Percentiles rank a stretch among this genome's conserved stretches.
These are phyloP conservation scores for Epinotia demarniana DNA, from an alignment of 2,888 invertebrate species.

Conservation along the genomic window DNA sequence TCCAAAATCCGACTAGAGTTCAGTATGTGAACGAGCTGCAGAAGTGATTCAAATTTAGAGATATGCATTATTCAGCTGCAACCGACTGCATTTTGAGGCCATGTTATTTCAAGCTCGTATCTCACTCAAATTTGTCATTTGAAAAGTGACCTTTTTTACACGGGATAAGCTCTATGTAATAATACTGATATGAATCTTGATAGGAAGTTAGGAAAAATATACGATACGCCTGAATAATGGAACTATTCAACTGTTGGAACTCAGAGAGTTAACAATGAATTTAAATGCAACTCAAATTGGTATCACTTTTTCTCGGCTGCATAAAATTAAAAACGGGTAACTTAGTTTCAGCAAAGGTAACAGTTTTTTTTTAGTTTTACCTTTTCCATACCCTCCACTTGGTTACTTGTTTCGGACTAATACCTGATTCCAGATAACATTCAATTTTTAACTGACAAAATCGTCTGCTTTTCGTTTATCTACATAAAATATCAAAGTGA, in stretches of 20 bases:
- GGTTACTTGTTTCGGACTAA: too few relatives aligned
- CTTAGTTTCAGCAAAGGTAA: background rate
- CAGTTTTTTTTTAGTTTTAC: too few relatives aligned
- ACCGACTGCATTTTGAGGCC: background rate
- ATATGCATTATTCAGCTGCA: conserved; percentile 13
- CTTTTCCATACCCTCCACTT: too few relatives aligned
- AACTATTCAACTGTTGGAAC: conserved; percentile 3
- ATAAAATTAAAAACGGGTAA: background rate
- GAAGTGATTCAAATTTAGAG: conserved; percentile 27
- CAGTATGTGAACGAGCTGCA: conserved; percentile 21
- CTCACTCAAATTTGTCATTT: background rate
- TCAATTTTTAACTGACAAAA: too few relatives aligned
- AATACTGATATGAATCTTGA: too few relatives aligned
- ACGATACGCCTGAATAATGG: conserved; percentile 5
- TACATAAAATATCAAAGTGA: too few relatives aligned
- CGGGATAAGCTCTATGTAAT: background rate
- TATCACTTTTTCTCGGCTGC: background rate
- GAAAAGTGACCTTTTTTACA: background rate
- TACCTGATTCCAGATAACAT: too few relatives aligned
- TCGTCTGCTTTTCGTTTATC: too few relatives aligned
- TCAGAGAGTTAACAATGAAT: conserved; percentile 20
- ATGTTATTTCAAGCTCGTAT: background rate
- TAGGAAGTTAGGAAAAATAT: conserved; percentile 1
- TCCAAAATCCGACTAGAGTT: background rate
- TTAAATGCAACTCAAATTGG: background rate